phyloP scores from a whole-genome alignment of 2,888 invertebrate species.

The Ferdinandea cuprea region DNA sequence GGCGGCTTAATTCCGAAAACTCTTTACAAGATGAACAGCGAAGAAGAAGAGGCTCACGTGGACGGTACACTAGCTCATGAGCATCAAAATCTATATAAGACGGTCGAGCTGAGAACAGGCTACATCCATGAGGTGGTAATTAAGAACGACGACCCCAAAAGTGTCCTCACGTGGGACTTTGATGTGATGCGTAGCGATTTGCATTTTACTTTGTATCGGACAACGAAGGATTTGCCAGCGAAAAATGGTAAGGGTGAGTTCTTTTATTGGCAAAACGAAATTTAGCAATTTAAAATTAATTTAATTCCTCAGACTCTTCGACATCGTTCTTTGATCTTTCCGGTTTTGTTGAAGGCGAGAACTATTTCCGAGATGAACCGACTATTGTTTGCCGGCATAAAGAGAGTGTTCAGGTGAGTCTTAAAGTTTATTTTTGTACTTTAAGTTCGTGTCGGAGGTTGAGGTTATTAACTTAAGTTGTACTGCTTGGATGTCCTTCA shows the following conservation, averaged over 20 bases:
- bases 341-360: constrained; percentile 89
- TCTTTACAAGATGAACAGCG: constrained; percentile 87
- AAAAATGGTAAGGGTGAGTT: constrained; percentile 78
- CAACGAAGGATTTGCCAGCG: constrained; percentile 79
- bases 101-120: constrained; percentile 80
- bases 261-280: no score
- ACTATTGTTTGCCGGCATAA: constrained; percentile 94
- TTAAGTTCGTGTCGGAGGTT: no score
- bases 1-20: constrained; percentile 95
- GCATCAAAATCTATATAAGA: constrained; percentile 82
- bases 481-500: no score
- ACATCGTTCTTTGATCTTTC: constrained; percentile 86
- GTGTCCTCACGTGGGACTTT: constrained; percentile 98
- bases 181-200: constrained; percentile 96
- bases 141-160: constrained; percentile 91
- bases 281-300: not conserved
- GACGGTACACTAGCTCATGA: constrained; percentile 77
- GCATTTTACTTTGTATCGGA: constrained; percentile 89
- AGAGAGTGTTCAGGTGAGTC: constrained; percentile 93
- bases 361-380: constrained; percentile 91
- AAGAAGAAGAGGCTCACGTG: constrained; percentile 79
- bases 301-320: constrained; percentile 79
- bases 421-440: not conserved
- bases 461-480: no score
- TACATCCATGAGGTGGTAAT: constrained; percentile 91